Evolutionary conservation across 2,797 vertebrate species (phyloP).

Genomic region (Alauda arvensis): DNA sequence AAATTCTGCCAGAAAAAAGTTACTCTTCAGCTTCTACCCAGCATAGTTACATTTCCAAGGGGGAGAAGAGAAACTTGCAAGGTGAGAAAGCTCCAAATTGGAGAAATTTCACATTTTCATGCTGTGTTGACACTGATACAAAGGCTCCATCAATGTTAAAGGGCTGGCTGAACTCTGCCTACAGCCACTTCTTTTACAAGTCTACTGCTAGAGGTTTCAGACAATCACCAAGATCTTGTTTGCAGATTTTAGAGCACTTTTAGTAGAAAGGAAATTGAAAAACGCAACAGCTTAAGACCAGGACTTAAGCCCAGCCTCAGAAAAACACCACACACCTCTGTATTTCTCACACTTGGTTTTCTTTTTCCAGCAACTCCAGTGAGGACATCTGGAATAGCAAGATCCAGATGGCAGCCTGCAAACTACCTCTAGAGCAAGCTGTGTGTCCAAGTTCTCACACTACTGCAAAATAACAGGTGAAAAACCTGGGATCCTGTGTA

Average conservation of each 20-base stretch:
- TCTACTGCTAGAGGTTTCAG: not conserved
- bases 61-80: not conserved
- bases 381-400: not conserved
- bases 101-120: not conserved
- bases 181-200: not conserved
- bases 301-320: not conserved
- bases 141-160: not conserved
- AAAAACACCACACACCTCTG: not conserved
- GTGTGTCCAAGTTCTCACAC: not conserved
- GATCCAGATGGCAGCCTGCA: not conserved
- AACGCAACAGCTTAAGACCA: not conserved
- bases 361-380: not conserved
- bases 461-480: not conserved
- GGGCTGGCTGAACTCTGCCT: not conserved
- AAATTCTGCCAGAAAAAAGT: not conserved
- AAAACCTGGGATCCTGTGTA: not conserved
- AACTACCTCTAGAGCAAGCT: not conserved
- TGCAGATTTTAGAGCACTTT: not conserved
- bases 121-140: not conserved
- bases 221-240: not conserved
- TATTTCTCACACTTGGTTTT: not conserved
- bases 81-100: not conserved
- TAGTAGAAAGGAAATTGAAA: not conserved
- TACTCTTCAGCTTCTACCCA: not conserved
- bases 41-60: not conserved